phyloP scores from a whole-genome alignment of 2,113 vertebrate genomes.

The Balaenoptera acutorostrata region DNA sequence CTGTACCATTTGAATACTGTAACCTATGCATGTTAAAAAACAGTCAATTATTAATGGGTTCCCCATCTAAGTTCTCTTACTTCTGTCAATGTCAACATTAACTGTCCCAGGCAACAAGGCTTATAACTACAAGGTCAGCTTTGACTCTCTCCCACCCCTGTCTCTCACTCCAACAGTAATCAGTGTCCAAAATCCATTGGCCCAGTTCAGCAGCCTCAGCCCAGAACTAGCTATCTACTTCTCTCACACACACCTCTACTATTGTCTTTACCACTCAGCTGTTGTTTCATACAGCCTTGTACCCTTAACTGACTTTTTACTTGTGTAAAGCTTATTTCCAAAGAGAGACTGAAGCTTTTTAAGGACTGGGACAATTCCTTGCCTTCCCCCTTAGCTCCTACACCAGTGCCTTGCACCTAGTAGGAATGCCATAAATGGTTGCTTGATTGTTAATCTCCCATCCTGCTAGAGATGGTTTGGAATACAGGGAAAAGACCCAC shows the following conservation, averaged over 20 bases:
- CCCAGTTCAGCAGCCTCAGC: not conserved
- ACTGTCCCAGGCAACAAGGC: not conserved
- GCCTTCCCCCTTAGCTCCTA: not conserved
- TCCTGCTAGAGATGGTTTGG: not conserved
- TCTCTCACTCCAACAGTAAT: not conserved
- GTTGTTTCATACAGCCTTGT: not conserved
- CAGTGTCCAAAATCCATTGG: not conserved
- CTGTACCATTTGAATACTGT: not conserved
- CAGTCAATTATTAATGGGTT: not conserved
- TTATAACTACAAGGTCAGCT: not conserved
- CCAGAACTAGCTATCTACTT: rapidly evolving
- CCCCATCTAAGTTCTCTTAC: not conserved
- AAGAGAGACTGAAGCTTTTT: not conserved
- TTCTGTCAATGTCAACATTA: not conserved
- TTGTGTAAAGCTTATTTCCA: not conserved
- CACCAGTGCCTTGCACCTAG: no score
- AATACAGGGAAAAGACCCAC: not conserved
- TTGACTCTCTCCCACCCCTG: not conserved
- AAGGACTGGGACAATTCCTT: not conserved
- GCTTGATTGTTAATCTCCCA: not conserved
- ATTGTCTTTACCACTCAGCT: not conserved
- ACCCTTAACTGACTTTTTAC: not conserved
- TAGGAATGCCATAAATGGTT: not conserved
- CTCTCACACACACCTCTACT: no score
- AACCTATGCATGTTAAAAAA: not conserved